Evolutionary conservation across 2,888 invertebrate species (phyloP).

Genomic region (Myopa testacea): DNA sequence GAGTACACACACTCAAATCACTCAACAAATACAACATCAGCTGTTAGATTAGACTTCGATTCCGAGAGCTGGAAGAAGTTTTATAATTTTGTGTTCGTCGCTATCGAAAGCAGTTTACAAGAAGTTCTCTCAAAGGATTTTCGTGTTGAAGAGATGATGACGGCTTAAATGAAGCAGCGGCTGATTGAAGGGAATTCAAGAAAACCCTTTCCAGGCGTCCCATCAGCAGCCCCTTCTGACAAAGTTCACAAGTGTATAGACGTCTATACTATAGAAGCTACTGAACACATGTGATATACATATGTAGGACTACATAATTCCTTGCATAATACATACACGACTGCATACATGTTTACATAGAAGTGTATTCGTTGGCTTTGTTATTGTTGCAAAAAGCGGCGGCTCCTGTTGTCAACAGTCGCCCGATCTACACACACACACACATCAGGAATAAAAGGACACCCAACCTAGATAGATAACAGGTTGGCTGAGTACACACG

Average conservation of each 20-base stretch:
- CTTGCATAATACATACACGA: background rate
- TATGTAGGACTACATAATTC: background rate
- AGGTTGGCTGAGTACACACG: background rate
- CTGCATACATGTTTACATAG: background rate
- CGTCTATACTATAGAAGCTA: background rate
- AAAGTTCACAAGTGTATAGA: too few relatives aligned
- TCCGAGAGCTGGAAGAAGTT: too few relatives aligned
- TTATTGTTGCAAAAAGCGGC: background rate
- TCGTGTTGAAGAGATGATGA: background rate
- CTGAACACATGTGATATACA: background rate
- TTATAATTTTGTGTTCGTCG: too few relatives aligned
- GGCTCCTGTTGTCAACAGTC: background rate
- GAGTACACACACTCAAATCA: too few relatives aligned
- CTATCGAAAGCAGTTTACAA: too few relatives aligned
- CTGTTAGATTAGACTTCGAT: too few relatives aligned
- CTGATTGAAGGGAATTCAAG: background rate
- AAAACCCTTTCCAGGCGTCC: background rate
- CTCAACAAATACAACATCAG: too few relatives aligned
- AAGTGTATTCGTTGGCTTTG: background rate
- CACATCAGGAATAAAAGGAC: background rate
- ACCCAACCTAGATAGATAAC: background rate
- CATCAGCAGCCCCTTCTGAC: background rate
- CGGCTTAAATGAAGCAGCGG: background rate
- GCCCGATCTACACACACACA: background rate
- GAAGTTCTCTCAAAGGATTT: background rate